Percentiles rank a stretch among this genome's conserved stretches.
Evolutionary conservation across 2,797 vertebrate species (phyloP).

Genomic region (Pseudochirops cupreus): DNA sequence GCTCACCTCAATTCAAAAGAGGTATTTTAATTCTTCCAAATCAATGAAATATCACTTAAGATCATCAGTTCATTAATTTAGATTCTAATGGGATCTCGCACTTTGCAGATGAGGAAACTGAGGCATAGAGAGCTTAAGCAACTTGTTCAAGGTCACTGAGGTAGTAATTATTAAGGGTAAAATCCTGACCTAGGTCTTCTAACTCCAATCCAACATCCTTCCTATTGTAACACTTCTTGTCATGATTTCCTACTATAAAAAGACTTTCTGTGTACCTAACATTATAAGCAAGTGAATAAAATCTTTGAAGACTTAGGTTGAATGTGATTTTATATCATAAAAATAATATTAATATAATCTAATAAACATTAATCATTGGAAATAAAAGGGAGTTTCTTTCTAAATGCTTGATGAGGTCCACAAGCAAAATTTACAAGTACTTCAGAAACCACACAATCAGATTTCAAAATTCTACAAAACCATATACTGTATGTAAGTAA

Average conservation of each 20-base stretch:
- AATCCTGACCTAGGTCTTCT: neutral
- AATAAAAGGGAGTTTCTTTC: neutral
- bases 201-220: neutral
- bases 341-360: neutral
- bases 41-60: neutral
- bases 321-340: neutral
- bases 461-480: neutral
- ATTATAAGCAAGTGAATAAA: neutral
- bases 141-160: neutral
- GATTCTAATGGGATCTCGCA: neutral
- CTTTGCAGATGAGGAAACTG: neutral
- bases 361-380: neutral
- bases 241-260: neutral
- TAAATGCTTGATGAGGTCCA: neutral
- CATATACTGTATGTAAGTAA: neutral
- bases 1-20: neutral
- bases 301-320: neutral
- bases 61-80: neutral
- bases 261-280: neutral
- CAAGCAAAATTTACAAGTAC: neutral
- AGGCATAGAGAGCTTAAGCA: neutral
- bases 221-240: neutral
- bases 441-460: neutral
- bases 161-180: neutral
- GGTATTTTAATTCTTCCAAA: neutral